Evolutionary conservation across 2,888 invertebrate genomes (phyloP), one percentile per base, ranked within the genome.

Genomic region (Leucophenga montana): DNA sequence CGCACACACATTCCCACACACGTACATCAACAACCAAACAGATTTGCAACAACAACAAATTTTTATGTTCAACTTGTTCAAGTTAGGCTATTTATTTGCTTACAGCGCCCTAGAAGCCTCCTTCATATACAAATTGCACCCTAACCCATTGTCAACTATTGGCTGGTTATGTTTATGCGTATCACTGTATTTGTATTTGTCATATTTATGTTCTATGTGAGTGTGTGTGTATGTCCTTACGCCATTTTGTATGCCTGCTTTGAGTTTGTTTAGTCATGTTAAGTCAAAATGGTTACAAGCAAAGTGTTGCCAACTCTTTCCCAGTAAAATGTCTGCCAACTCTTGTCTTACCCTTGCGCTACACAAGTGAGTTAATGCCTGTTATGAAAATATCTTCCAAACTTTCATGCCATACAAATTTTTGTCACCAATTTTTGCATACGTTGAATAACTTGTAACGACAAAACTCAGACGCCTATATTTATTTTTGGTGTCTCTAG

Each of bases 21-120:
- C 79, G 73, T 71, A 74, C 66, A 75, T 73, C 74, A 74, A 75
- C 78, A 83, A 78, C 76, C 66, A 69, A 73, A 78, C 82, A 80
- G 79, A 84, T 82, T 82, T 80, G 78, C 78, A 84, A 77, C 81
- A 84, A 77, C 81, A 84, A 81, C 84, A 84, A 82, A 82, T 82
- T 82, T 83, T 83, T 83, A 84, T 82, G 81, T 73, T 75, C 71
- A 79, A 75, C 73, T 71, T 62, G 68, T 53, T 50, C 39, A 33
- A 56, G 67, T 54, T 27, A 22, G 57, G 67, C 56, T 39, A 54
- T 50, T 44, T 67, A 56, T 56, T 67, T 31, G 68, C 48, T 48
- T 61, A 61, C 44, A 44, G 33, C 44, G 46, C 44, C 66, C 67
- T 73, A 71, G 77, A 70, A 68, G 68, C n/a, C 18, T 18, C 11